Evolutionary conservation across 2,113 vertebrate genomes (phyloP), one percentile per base, ranked within the genome.

Genomic region (Ictidomys tridecemlineatus): DNA sequence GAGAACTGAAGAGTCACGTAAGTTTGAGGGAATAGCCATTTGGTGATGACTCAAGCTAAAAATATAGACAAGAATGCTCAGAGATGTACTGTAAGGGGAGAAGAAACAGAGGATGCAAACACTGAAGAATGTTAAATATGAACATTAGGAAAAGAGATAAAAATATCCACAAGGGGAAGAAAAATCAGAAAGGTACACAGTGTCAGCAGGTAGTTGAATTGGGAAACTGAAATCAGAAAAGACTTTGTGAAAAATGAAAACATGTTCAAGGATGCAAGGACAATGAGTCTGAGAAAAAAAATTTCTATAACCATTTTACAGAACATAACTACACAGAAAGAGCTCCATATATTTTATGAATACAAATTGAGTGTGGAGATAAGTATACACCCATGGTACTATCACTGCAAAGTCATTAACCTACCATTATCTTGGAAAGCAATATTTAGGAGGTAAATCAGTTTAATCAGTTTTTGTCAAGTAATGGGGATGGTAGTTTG

Each of bases 61-160:
- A 3, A 45, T 8, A 2, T 22, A 53, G 16, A 76, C 22, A 26
- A 48, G 32, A 63, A 86, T 32, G 9, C 2, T 22, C 32, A 77
- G 5, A 26, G 0, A 58, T 37, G 9, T 42, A 24, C 18, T 28
- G 0, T 22, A 17, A 24, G 45, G 2, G 28, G 34, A 39, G 8
- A 65, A 86, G 34, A 56, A 11, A 39, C 0, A 70, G 28, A 79
- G 2, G 1, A 3, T n/a, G 37, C 0, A 45, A 42, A 88, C 63
- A 39, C 0, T 30, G 3, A 53, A 74, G 53, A 84, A 2, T 73
- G 4, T n/a, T 58, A 61, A 74, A 58, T 61, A 20, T 20, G 63
- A 53, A 28, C 13, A n/a, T 16, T 63, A 78, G 34, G 1, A 67
- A 13, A 45, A 10, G 2, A 32, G 6, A 72, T 26, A 77, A 86